Evolutionary conservation across 2,888 invertebrate genomes (phyloP), one percentile per base, ranked within the genome.

Genomic region (Dioctria linearis): DNA sequence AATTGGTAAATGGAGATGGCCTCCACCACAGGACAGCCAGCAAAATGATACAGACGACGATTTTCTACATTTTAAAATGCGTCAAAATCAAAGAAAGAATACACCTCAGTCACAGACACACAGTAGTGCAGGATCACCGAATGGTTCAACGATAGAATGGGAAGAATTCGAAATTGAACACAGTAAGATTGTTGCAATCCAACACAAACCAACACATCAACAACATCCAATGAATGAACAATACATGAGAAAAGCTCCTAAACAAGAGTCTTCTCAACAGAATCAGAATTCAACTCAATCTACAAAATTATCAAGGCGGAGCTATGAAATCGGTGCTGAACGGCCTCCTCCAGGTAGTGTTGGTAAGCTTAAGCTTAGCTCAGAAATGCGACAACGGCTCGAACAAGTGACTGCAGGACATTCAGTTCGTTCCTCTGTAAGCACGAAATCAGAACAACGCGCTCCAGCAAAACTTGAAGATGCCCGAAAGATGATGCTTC

Each of bases 1-100:
- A 46, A 98, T 98, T 79, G 98, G 97, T 2, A 97, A 97, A 89
- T 97, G 97, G 97, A 91, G 95, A 82, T 98, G 98, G 98, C 98
- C 98, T 5, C 98, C 98, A 9, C 93, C 94, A 5, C 94, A 95
- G 80, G 93, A 92, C 69, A 93, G 93, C 25, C 94, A 93, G 1
- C 92, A 92, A 42, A 93, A 92, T 83, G 94, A 94, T 82, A 91
- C 91, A 13, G 92, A 93, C 4, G 96, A 95, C 85, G 94, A 94
- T 84, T 96, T 96, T 86, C 93, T 96, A 80, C 95, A 96, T 84
- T 97, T 97, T 85, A 97, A 97, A 89, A 91, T 96, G 91, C 91
- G 96, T 1, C 96, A 96, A 86, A 93, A 94, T 85, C 93, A 94
- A 83, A 90, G 95, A 59, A 94, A 95, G 86, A 94, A 94, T 39